Evolutionary conservation across 2,113 vertebrate genomes (phyloP).

Genomic region (Trematomus loennbergii): DNA sequence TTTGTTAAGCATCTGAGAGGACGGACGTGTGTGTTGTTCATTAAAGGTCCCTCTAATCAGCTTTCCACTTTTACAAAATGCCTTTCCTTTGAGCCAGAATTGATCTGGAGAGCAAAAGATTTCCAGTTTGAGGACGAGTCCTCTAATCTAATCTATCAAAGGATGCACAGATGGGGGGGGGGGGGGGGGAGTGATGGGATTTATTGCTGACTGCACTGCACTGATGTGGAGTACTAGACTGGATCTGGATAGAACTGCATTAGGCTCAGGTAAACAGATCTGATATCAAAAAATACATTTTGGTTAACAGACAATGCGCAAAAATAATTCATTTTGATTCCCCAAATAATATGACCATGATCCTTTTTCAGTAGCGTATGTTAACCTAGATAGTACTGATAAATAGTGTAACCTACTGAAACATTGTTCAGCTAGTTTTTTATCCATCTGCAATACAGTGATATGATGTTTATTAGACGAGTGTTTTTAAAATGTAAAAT

Average conservation of each 20-base stretch:
- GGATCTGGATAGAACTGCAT: not conserved
- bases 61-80: slow-evolving; percentile 13
- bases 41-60: slow-evolving; percentile 34
- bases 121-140: slow-evolving; percentile 10
- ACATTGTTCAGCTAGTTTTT: not conserved
- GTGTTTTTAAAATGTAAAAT: no score
- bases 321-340: no score
- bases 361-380: not conserved
- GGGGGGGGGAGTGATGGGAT: no score
- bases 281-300: not conserved
- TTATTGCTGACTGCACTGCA: not conserved
- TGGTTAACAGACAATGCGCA: not conserved
- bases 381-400: not conserved
- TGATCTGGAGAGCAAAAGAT: slow-evolving; percentile 13
- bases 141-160: slow-evolving; percentile 26
- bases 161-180: not conserved
- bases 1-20: slow-evolving; percentile 11
- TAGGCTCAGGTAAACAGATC: not conserved
- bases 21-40: slow-evolving; percentile 8
- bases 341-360: not conserved
- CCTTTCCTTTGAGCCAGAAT: slow-evolving; percentile 18
- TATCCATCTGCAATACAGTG: not conserved
- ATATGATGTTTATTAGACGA: not conserved
- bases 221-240: not conserved
- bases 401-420: not conserved